Evolutionary conservation across 2,797 vertebrate species (phyloP).

Genomic region (Anisognathus igniventris): DNA sequence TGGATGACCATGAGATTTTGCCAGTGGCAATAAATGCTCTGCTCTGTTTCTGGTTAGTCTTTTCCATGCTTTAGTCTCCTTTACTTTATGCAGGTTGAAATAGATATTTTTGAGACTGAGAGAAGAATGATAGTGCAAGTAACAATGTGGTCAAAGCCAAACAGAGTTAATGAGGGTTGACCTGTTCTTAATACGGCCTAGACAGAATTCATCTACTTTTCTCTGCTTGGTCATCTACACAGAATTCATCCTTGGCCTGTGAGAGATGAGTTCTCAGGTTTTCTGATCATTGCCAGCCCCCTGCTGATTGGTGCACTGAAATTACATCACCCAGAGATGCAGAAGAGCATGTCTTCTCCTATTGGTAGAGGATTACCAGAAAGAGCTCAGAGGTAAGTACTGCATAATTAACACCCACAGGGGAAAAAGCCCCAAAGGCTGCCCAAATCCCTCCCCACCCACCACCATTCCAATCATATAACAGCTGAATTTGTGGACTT

Average conservation of each 20-base stretch:
- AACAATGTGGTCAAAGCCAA: not conserved
- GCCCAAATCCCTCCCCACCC: not conserved
- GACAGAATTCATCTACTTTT: not conserved
- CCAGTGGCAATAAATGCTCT: not conserved
- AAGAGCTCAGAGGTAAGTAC: not conserved
- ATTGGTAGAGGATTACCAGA: not conserved
- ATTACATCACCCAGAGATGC: not conserved
- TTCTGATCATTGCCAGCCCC: not conserved
- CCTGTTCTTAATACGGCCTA: not conserved
- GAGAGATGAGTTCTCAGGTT: not conserved
- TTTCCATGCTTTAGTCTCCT: not conserved
- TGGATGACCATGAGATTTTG: not conserved
- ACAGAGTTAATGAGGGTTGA: not conserved
- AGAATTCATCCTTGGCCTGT: not conserved
- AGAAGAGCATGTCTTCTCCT: not conserved
- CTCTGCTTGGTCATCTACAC: not conserved
- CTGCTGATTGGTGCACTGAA: not conserved
- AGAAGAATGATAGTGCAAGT: not conserved
- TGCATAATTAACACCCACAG: not conserved
- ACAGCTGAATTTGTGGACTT: not conserved
- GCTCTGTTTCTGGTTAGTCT: not conserved
- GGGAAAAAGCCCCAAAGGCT: not conserved
- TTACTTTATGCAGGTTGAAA: not conserved
- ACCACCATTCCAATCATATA: not conserved
- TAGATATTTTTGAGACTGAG: not conserved